Conservation (phyloP, 2,797 vertebrate genomes). For the Malacoraja senta region DNA sequence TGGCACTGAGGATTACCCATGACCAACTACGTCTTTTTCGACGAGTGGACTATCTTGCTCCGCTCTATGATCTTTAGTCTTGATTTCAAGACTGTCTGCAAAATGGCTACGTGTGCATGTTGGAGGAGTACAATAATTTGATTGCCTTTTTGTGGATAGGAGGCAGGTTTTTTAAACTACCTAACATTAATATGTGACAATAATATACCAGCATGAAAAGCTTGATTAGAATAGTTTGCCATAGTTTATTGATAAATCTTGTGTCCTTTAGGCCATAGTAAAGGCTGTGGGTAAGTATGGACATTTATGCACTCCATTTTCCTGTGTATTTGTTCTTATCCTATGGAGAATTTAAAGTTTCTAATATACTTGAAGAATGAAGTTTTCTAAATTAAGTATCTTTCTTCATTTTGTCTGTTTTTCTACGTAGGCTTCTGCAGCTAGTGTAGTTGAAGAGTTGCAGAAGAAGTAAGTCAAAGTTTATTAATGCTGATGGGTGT, state of each 20-base stretch:
- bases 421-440: constrained; percentile 68
- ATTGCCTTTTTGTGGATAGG: no score
- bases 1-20: no score
- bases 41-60: no score
- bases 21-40: no score
- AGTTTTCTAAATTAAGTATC: not conserved
- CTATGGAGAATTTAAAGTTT: not conserved
- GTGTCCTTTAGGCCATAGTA: not conserved
- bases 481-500: constrained; percentile 35
- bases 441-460: constrained; percentile 86
- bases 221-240: not conserved
- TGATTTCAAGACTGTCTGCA: not conserved
- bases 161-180: no score
- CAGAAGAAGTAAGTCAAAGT: constrained; percentile 81
- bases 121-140: not conserved
- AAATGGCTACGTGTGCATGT: not conserved
- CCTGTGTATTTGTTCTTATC: not conserved
- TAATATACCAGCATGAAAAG: no score
- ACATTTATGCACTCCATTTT: not conserved
- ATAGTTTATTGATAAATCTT: not conserved
- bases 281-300: not conserved
- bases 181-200: no score
- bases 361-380: not conserved
- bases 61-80: no score
- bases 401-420: constrained; percentile 35